Evolutionary conservation across 1,140 invertebrate species (phyloP).

Genomic region (Brachionus manjavacas): DNA sequence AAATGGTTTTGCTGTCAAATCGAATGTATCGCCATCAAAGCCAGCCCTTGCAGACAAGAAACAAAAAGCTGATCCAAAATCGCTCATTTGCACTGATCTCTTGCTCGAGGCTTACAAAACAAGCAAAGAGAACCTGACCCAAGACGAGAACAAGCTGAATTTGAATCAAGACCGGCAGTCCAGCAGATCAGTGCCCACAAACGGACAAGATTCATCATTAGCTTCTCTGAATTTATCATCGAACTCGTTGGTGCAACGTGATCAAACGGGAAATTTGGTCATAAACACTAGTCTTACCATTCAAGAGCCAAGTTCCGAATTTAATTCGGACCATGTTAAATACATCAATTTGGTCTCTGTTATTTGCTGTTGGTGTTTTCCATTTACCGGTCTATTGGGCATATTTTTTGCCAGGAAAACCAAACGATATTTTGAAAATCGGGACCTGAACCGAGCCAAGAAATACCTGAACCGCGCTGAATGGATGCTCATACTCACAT

Average conservation of each 20-base stretch:
- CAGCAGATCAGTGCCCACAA: conserved; percentile 5
- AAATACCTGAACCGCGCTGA: conserved; percentile 10
- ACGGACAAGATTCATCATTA: background rate
- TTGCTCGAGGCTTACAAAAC: conserved; percentile 24
- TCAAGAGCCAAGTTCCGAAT: conserved; percentile 16
- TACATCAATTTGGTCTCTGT: conserved; percentile 35
- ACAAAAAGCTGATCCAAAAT: background rate
- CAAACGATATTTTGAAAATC: background rate
- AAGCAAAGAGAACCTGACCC: background rate
- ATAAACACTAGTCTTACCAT: conserved; percentile 21
- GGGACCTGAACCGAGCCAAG: background rate
- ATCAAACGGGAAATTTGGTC: conserved; percentile 1
- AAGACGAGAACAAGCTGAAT: background rate
- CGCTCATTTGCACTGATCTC: conserved; percentile 23
- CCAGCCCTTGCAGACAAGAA: background rate
- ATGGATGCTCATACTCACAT: conserved; percentile 36
- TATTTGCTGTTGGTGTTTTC: conserved; percentile 42
- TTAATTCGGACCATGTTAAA: conserved; percentile 30
- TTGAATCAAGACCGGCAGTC: conserved; percentile 7
- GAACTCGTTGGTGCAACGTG: background rate
- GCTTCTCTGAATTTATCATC: background rate
- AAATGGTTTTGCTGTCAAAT: conserved; percentile 9
- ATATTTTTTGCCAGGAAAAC: conserved; percentile 33
- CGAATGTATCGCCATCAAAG: background rate
- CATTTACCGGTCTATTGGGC: background rate